phyloP scores from a whole-genome alignment of 2,797 vertebrate species.

The Artibeus jamaicensis region DNA sequence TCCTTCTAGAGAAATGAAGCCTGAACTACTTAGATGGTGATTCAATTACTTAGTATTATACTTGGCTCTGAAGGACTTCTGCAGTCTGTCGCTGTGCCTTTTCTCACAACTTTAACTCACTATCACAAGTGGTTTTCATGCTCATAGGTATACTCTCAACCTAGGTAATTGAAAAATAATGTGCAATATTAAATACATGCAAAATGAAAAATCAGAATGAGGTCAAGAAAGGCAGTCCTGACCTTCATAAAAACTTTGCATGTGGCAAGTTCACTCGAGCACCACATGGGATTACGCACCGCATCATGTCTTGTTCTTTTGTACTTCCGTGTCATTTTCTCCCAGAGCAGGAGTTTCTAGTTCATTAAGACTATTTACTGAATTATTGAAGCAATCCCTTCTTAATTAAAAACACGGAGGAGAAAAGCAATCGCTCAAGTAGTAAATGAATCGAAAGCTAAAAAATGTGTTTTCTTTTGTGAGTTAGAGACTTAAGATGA shows the following conservation, averaged over 20 bases:
- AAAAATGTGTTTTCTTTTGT: neutral
- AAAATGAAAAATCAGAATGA: neutral
- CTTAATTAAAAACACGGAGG: slow-evolving; percentile 14
- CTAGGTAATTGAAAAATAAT: neutral
- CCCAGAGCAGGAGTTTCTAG: neutral
- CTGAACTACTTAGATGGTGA: neutral
- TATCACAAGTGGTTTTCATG: neutral
- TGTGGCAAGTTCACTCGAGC: neutral
- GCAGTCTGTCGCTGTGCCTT: neutral
- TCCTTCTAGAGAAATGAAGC: neutral
- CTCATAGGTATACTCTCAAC: neutral
- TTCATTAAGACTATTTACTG: slow-evolving; percentile 1
- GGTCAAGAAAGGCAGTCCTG: neutral
- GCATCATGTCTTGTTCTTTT: neutral
- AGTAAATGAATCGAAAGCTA: neutral
- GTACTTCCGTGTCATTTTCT: neutral
- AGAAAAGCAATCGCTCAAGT: slow-evolving; percentile 4
- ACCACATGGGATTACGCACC: neutral
- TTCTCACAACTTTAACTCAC: neutral
- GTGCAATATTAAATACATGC: neutral
- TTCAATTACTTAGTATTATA: neutral
- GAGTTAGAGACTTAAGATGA: slow-evolving; percentile 24
- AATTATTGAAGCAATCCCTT: slow-evolving; percentile 41
- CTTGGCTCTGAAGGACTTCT: neutral
- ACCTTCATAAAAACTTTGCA: neutral